Percentiles rank a stretch among this genome's conserved stretches.
These are phyloP conservation scores for Oasisia sp. DNA, from an alignment of 2,888 invertebrate species.

Conservation along the genomic window DNA sequence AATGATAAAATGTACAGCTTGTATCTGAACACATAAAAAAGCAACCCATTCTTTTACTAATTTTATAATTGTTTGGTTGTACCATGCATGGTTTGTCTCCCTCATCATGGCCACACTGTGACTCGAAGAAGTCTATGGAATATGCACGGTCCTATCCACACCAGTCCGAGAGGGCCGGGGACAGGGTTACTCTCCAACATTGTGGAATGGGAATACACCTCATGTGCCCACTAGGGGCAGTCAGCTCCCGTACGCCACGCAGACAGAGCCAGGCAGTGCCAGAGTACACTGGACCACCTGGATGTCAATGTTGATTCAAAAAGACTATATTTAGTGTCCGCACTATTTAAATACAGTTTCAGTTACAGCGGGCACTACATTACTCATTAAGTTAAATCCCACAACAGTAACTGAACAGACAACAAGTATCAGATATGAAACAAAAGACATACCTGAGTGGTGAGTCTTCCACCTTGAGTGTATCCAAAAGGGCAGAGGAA, in stretches of 20 bases:
- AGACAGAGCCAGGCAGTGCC: conserved; percentile 7
- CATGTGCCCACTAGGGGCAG: conserved; percentile 28
- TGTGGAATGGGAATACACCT: conserved; percentile 53
- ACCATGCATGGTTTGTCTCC: conserved; percentile 55
- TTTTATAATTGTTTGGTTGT: conserved; percentile 38
- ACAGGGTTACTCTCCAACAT: conserved; percentile 51
- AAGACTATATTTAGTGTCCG: not conserved
- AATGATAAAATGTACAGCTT: conserved; percentile 36
- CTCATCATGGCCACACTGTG: conserved; percentile 45
- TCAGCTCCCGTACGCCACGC: not conserved
- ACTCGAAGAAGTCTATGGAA: conserved; percentile 51
- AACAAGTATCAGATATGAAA: not conserved
- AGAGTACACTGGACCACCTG: not conserved
- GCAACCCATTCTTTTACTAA: not conserved
- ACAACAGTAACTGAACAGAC: no score
- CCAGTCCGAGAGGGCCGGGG: conserved; percentile 38
- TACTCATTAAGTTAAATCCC: not conserved
- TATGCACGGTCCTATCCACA: conserved; percentile 48
- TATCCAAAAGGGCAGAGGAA: conserved; percentile 77
- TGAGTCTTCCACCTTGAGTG: conserved; percentile 77
- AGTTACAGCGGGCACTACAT: not conserved
- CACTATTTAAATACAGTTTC: not conserved
- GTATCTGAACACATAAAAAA: not conserved
- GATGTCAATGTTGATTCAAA: not conserved
- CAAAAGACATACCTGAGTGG: conserved; percentile 38